Base-by-base conservation (phyloP, 2,113 vertebrate genomes). In the Heteronetta atricapilla region DNA sequence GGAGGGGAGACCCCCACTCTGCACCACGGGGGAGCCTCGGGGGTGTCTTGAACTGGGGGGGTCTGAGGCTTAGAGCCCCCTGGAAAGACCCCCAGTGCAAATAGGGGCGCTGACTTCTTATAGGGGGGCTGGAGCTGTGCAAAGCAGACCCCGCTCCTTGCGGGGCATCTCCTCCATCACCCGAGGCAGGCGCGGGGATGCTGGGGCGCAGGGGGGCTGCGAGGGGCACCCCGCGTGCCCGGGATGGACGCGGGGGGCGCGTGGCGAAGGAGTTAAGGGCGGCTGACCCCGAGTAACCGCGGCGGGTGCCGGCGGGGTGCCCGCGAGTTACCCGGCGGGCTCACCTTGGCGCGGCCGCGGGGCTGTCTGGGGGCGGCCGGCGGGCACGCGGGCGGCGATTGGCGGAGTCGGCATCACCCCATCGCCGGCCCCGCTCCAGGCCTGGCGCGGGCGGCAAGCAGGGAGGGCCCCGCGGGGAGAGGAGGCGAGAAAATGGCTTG, bases 361-460 rank as follows among this genome's bases (percentile, higher is more conserved):
- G 96, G 93, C 88, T 86, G 89, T 33, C 82, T 48, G 93, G 84
- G 85, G 94, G 85, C 64, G 90, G 48, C 96, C 93, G 95, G 94
- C 95, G 94, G 94, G 92, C 95, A 66, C 79, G 87, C 96, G 64
- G 94, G 90, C 94, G 97, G 98, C 98, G 98, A 99, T 99, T 99
- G 99, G 99, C 84, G 91, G 92, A 95, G 95, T 96, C 86, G 46
- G 66, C 97, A 99, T 99, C 99, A 99, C 99, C 99, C 99, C 99
- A 99, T 98, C 84, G 95, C 97, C 94, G 97, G 98, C 98, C 96
- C 79, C 95, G 97, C 89, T 94, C 89, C 95, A 82, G 94, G 83
- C 70, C 83, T 92, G 95, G 91, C 86, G 56, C 69, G 21, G 90
- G 84, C 79, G 40, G 90, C 66, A 11, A 20, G 33, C 42, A 66